Conservation (phyloP, 2,888 invertebrate species). For the Dasypolia templi region DNA sequence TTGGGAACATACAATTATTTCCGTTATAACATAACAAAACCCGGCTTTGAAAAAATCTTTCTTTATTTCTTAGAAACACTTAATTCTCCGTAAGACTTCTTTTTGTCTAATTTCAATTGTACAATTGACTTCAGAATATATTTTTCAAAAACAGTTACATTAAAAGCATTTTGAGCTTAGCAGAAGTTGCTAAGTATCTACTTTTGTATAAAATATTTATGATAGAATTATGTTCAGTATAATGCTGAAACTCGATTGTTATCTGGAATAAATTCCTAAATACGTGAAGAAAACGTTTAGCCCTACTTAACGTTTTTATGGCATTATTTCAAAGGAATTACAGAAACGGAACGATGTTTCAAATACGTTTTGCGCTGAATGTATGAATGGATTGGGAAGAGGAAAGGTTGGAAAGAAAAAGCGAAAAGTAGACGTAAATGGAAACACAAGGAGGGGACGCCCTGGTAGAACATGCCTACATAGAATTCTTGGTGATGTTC, state of each 20-base stretch:
- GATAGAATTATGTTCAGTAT: too few species aligned
- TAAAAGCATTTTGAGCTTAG: not conserved
- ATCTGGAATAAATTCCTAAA: too few species aligned
- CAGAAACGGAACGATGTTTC: not conserved
- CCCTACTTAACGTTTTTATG: too few species aligned
- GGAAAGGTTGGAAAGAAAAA: too few species aligned
- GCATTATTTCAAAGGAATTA: too few species aligned
- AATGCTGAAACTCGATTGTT: too few species aligned
- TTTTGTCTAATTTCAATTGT: not conserved
- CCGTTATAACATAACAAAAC: not conserved
- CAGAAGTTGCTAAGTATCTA: not conserved
- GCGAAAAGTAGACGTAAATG: too few species aligned
- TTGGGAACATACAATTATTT: not conserved
- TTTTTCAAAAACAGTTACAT: not conserved
- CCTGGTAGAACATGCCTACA: too few species aligned
- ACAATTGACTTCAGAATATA: constrained; percentile 6
- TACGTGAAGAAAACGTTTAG: too few species aligned
- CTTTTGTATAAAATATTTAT: not conserved
- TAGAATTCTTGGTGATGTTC: too few species aligned
- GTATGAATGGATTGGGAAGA: too few species aligned
- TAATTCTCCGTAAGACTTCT: not conserved
- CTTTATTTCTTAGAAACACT: not conserved
- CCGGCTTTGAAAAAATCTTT: not conserved
- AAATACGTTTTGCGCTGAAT: not conserved
- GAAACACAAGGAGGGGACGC: too few species aligned